Base-by-base conservation (phyloP, 2,113 vertebrate genomes). In the Paramormyrops kingsleyae region DNA sequence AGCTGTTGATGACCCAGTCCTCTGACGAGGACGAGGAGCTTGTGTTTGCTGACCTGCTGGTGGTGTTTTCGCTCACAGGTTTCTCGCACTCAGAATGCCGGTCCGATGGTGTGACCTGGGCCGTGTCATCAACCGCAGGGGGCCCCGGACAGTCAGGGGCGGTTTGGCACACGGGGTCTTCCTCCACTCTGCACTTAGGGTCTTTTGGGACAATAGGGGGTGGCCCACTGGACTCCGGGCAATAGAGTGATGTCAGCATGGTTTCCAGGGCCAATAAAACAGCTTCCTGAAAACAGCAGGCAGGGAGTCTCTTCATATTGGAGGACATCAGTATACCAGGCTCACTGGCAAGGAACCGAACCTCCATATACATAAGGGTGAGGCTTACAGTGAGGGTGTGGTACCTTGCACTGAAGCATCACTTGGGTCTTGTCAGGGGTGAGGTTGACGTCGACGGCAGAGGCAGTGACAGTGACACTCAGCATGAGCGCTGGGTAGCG, bases 371-470 rank as follows among this genome's bases (percentile, higher is more conserved):
- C 1, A 8, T 62, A n/a, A 62, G 2, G 56, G 56, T 47, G 10
- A 12, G 66, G 31, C 66, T 2, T 84, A 24, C 5, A 24, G 8
- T 47, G 21, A 83, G 42, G 24, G 42, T 39, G 50, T 52, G 83
- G 21, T 90, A 99, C 98, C 98, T 99, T 99, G 95, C 99, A 94
- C 27, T 98, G 97, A 77, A 99, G 94, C 89, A 99, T 96, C 88
- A 99, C 96, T 95, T 99, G 96, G 49, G 95, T 97, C 96, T 99
- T 99, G 95, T 99, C 98, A 39, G 98, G 98, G 4, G 97, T 99
- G 94, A 99, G 62, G 92, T 99, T 99, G 62, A 99, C 96, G 89
- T 99, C 99, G 89, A 99, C 93, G 12, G 96, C 92, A 80, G 97
- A 96, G 24, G 97, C 92, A 44, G 97, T 95, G 87, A 99, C 95